Conservation (phyloP, 2,113 vertebrate genomes). For the Pollachius pollachius region DNA sequence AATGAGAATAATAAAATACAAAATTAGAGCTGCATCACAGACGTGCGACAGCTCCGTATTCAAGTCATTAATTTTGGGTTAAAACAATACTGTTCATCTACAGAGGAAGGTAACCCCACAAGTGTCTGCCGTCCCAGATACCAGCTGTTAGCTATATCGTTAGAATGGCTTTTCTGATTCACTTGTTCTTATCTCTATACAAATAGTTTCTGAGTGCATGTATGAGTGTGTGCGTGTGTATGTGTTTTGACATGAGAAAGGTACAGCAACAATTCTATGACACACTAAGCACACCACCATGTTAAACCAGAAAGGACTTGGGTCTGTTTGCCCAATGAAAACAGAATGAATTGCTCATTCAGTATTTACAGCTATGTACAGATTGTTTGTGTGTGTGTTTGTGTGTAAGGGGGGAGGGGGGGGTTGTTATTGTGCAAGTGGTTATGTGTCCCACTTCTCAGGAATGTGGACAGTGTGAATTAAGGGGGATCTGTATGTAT, state of each 20-base stretch:
- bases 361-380: conserved; percentile 73
- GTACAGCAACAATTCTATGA: conserved; percentile 49
- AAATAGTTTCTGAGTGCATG: conserved; percentile 9
- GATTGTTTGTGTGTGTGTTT: conserved; percentile 14
- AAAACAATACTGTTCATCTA: conserved; percentile 37
- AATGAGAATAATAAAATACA: neutral
- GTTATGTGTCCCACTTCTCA: too few relatives aligned
- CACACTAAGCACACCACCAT: conserved; percentile 52
- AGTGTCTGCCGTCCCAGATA: neutral
- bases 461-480: too few relatives aligned
- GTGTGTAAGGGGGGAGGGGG: conserved; percentile 4
- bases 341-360: conserved; percentile 48
- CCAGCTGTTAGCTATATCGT: neutral
- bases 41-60: conserved; percentile 35
- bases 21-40: too few relatives aligned
- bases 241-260: conserved; percentile 15
- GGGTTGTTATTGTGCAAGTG: too few relatives aligned
- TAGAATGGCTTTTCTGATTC: conserved; percentile 61
- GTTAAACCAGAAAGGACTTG: conserved; percentile 52
- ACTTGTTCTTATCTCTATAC: conserved; percentile 36
- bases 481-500: neutral
- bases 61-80: conserved; percentile 44
- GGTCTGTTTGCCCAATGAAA: conserved; percentile 30
- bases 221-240: conserved; percentile 19
- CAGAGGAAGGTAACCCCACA: conserved; percentile 18